A percentile compares a stretch with the other conserved stretches of the same genome.
Conservation (phyloP, 2,888 invertebrate species). For the Agrotis segetum region DNA sequence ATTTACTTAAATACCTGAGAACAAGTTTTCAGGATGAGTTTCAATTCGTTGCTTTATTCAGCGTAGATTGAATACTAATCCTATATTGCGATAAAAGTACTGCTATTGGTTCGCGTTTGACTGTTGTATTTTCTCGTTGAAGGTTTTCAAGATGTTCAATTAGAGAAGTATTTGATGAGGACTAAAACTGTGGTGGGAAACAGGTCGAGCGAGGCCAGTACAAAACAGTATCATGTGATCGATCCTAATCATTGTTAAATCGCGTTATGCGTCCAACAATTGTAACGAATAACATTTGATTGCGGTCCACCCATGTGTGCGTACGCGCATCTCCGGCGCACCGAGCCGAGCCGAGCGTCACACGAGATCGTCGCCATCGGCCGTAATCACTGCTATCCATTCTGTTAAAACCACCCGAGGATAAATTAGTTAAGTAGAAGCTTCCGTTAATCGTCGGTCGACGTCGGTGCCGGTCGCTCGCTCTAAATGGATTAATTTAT, state of each 20-base stretch:
- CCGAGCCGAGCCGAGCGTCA: constrained; percentile 73
- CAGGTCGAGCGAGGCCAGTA: constrained; percentile 29
- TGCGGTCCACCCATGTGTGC: constrained; percentile 68
- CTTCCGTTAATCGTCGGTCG: constrained; percentile 91
- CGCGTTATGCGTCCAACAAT: constrained; percentile 69
- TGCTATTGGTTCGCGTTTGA: not conserved
- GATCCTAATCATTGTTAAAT: constrained; percentile 67
- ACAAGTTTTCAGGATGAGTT: constrained; percentile 13
- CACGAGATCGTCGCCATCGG: constrained; percentile 81
- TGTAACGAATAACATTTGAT: constrained; percentile 74
- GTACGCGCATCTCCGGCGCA: constrained; percentile 71
- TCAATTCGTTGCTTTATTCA: not conserved
- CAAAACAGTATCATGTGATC: constrained; percentile 62
- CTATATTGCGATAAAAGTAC: not conserved
- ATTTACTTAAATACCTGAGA: constrained; percentile 32
- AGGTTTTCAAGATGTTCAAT: not conserved
- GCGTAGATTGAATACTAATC: not conserved
- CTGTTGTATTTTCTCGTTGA: not conserved
- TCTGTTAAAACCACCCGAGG: constrained; percentile 91
- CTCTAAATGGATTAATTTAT: constrained; percentile 92
- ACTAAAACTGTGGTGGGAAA: constrained; percentile 13
- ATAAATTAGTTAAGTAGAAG: constrained; percentile 92
- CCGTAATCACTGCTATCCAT: constrained; percentile 91
- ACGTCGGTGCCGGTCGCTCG: constrained; percentile 86
- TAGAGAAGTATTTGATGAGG: not conserved